Evolutionary conservation across 2,113 vertebrate species (phyloP).

Genomic region (Sakesphorus luctuosus): DNA sequence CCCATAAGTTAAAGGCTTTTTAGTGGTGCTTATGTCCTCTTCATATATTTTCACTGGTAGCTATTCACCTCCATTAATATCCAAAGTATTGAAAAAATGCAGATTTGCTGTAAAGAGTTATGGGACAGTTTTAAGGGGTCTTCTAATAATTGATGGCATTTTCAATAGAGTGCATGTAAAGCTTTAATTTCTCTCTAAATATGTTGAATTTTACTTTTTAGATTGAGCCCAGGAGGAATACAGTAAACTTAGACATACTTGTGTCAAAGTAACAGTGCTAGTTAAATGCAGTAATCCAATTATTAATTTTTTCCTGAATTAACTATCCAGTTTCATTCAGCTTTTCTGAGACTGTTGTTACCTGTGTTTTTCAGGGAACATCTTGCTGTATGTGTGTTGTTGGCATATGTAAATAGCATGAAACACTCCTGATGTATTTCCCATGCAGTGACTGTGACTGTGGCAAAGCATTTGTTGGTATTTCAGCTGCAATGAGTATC

Average conservation of each 20-base stretch:
- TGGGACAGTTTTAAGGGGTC: conserved; percentile 15
- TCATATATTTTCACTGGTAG: not conserved
- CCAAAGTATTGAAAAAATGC: not conserved
- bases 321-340: not conserved
- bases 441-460: not conserved
- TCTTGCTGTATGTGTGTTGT: not conserved
- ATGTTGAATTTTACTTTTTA: not conserved
- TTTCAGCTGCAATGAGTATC: not conserved
- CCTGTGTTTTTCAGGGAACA: not conserved
- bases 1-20: conserved; percentile 15
- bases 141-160: not conserved
- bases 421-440: not conserved
- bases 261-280: not conserved
- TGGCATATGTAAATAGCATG: not conserved
- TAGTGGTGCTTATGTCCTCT: conserved; percentile 1
- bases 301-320: not conserved
- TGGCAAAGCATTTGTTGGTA: not conserved
- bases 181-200: not conserved
- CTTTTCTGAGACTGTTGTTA: not conserved
- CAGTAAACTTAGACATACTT: not conserved
- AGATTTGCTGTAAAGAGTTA: conserved; percentile 1
- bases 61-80: conserved; percentile 18
- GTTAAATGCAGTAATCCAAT: not conserved
- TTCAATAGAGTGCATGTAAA: not conserved
- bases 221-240: not conserved